Base-by-base conservation (phyloP, 2,113 vertebrate species). In the Corydoras maculifer region DNA sequence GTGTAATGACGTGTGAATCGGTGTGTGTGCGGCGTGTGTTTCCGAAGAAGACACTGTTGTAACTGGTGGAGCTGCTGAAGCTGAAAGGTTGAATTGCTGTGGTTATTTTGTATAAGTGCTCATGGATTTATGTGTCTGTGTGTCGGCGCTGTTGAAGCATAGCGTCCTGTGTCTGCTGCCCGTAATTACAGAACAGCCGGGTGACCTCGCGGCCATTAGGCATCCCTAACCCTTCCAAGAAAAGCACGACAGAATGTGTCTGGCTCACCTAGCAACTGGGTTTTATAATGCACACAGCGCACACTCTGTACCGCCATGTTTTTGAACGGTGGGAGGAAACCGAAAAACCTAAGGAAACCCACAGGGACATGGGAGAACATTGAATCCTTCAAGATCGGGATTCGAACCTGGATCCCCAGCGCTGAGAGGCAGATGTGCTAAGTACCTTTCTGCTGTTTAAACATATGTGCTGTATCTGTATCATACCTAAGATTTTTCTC, bases 11-110 rank as follows among this genome's bases (percentile, higher is more conserved):
- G 77, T 68, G 63, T 62, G 68, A 75, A 57, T 32, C 43, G 53
- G 66, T 49, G n/a, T 29, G 6, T 67, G 35, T 55, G 32, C 60
- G 58, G 58, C 30, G 50, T 57, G 67, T 59, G 63, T 31, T 58
- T 48, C 15, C 12, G 65, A 68, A 59, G 68, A 70, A 82, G 83
- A 82, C 82, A 80, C 80, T 77, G 8, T 55, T 62, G 64, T 13
- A 62, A 51, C 69, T 50, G 55, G 57, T 9, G 15, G 9, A 35
- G 12, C 13, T 12, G 10, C 60, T 32, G 0, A 76, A 62, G 60
- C 43, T 29, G n/a, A 35, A 70, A 60, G 18, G 58, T 48, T 73
- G 35, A 62, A 35, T 54, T 51, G 64, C 13, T 18, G 9, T 25
- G 2, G 30, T n/a, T 14, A 15, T 57, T 57, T 7, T 57, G n/a